These are phyloP conservation scores for Ictidomys tridecemlineatus DNA, from an alignment of 2,113 vertebrate species.

Conservation along the genomic window DNA sequence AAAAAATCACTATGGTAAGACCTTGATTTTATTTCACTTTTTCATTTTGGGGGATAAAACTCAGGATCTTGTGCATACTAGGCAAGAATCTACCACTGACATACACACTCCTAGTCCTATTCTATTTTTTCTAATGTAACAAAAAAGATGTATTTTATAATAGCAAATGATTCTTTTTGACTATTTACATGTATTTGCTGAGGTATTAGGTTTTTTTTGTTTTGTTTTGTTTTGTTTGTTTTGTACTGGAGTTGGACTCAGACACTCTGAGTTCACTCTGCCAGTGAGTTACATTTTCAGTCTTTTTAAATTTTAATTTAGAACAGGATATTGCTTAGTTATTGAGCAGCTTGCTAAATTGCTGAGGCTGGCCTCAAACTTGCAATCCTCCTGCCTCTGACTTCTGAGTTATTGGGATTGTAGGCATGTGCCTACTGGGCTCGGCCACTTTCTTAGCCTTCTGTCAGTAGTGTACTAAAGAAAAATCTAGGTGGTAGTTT, in stretches of 20 bases:
- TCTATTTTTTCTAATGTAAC: neutral
- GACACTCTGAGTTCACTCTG: no score
- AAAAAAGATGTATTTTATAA: neutral
- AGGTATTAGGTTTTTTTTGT: neutral
- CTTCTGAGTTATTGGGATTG: no score
- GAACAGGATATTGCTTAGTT: no score
- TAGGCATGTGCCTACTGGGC: no score
- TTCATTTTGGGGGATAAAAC: neutral
- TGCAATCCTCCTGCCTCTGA: no score
- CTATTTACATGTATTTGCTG: neutral
- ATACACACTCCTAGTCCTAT: neutral
- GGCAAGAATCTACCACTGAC: neutral
- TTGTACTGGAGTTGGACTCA: no score
- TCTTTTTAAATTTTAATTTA: no score
- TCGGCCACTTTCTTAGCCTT: neutral
- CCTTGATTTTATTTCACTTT: neutral
- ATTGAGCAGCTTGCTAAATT: no score
- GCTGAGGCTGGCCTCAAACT: no score
- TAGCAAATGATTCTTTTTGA: neutral
- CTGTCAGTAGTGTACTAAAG: neutral
- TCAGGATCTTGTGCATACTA: neutral
- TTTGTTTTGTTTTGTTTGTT: neutral
- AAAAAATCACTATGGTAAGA: neutral
- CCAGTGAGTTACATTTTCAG: no score
- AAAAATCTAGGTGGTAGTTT: conserved; percentile 10